Evolutionary conservation across 2,113 vertebrate species (phyloP).

Genomic region (Silurus meridionalis): DNA sequence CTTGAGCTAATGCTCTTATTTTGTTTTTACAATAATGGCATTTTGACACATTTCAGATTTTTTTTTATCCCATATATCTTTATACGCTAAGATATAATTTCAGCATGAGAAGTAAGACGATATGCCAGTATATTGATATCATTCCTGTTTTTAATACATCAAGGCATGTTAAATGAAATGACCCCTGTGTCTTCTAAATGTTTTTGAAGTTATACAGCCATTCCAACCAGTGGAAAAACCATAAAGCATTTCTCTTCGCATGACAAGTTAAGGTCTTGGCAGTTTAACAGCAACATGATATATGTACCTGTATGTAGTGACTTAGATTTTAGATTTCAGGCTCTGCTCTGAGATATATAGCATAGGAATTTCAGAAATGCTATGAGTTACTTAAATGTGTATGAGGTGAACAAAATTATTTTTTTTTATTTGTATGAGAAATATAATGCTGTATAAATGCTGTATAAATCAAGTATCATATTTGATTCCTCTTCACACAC

Average conservation of each 20-base stretch:
- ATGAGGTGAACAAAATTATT: not conserved
- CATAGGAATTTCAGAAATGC: not conserved
- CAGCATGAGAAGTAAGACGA: not conserved
- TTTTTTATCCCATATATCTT: not conserved
- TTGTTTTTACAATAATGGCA: not conserved
- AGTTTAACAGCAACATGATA: slow-evolving; percentile 1
- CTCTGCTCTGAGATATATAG: not conserved
- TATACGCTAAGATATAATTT: not conserved
- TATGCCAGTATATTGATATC: not conserved
- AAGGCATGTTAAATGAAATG: not conserved
- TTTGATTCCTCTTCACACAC: not conserved
- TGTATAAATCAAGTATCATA: not conserved
- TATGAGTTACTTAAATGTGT: slow-evolving; percentile 13
- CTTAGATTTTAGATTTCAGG: slow-evolving; percentile 4
- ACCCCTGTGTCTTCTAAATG: not conserved
- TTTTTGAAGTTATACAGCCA: slow-evolving; percentile 6
- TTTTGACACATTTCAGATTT: not conserved
- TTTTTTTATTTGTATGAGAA: slow-evolving; percentile 26
- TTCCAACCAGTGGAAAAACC: not conserved
- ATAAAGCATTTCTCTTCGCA: not conserved
- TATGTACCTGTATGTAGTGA: not conserved
- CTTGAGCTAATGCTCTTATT: not conserved
- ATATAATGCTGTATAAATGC: not conserved
- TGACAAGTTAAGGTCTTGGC: not conserved
- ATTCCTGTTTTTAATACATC: not conserved